Evolutionary conservation across 2,113 vertebrate species (phyloP), one percentile per base, ranked within the genome.

Genomic region (Urocitellus parryii): DNA sequence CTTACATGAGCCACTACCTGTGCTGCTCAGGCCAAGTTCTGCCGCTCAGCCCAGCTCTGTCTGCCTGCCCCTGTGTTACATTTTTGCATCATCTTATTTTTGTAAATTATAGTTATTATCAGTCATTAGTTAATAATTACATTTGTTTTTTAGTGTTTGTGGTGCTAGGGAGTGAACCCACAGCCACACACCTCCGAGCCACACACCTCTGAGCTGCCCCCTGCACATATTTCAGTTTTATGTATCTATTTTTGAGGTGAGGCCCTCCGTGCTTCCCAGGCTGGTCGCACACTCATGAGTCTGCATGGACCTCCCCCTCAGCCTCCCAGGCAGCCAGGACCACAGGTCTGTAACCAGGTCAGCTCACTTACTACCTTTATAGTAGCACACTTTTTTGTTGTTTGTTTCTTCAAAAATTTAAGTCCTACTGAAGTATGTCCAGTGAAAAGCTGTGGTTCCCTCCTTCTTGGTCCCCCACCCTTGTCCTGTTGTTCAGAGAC

Each of bases 381-480:
- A 24, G 17, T 32, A 67, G 20, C 56, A 45, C 22, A 25, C 32
- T 72, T 72, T 37, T 37, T 7, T 27, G 11, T 42, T n/a, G 37
- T 67, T 83, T 65, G 11, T 39, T 85, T 77, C 14, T 58, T 91
- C 48, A n/a, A 78, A 81, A 29, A 18, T 13, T 17, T 42, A 34
- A 74, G 34, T 81, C 74, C 11, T 63, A 2, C 51, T 13, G 0
- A 42, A n/a, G 34, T 37, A 45, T 29, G 70, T 51, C 22, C 48
- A 2, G 12, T 32, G 58, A 61, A 58, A 42, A 92, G 73, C 84
- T 22, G 0, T 0, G 1, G 56, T 67, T 58, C 25, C 20, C 18
- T 34, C 27, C 84, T 20, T 17, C 0, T 4, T 34, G 53, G 4
- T 25, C 22, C 22, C 14, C 22, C 1, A 1, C 4, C 4, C 61